These are phyloP conservation scores for Chondrosia reniformis DNA, from an alignment of 37 sponge, comb jelly and placozoan species.

Conservation along the genomic window DNA sequence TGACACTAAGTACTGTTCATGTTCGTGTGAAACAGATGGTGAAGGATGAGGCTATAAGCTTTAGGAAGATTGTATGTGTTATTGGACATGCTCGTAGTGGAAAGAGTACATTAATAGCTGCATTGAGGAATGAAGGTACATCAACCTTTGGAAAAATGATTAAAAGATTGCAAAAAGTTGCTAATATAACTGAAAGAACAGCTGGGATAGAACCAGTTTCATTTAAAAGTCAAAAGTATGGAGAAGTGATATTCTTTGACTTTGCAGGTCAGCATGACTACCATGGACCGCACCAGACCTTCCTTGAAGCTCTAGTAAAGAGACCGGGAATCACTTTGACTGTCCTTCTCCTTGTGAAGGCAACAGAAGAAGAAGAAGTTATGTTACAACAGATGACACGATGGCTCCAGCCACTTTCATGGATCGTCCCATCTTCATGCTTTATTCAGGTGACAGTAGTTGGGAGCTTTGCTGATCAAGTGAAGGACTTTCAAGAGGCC, in stretches of 20 bases:
- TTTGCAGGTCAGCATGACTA: slow-evolving; percentile 24
- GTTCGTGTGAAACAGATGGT: not conserved
- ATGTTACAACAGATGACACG: not conserved
- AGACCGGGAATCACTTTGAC: not conserved
- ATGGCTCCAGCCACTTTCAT: not conserved
- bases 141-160: not conserved
- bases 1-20: not conserved
- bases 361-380: not conserved
- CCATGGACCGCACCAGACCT: not conserved
- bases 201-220: slow-evolving; percentile 10
- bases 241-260: slow-evolving; percentile 15
- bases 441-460: not conserved
- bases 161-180: not conserved
- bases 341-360: not conserved
- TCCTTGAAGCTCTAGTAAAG: not conserved
- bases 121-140: not conserved
- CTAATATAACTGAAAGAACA: not conserved
- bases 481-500: too few species aligned
- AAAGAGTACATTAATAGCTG: not conserved
- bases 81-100: not conserved
- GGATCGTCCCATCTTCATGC: not conserved
- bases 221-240: not conserved
- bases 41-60: not conserved
- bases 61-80: not conserved
- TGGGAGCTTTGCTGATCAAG: not conserved